Base-by-base conservation (phyloP, 2,888 invertebrate species). In the Orthonevra nobilis region DNA sequence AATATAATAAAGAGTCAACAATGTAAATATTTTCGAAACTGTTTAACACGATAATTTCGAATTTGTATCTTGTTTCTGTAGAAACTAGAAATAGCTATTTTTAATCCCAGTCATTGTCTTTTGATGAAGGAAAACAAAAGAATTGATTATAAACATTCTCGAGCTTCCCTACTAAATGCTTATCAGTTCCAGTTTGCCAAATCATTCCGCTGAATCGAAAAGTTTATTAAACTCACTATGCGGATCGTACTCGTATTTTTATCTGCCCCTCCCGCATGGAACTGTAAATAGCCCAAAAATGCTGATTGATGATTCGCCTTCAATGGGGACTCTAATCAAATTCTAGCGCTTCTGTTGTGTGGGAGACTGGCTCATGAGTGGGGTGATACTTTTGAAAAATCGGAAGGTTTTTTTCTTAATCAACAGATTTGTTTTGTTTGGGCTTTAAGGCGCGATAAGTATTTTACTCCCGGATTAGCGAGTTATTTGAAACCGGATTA, bases 391-490 rank as follows among this genome's bases (percentile, higher is more conserved):
- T 36, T 36, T 36, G 42, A 7, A 6, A 44, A 60, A 69, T 60
- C 61, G 69, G 52, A 70, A 52, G 61, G 40, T 69, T 60, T 70
- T 28, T 3, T 2, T 38, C 26, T 44, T 52, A n/a, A 64, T 70
- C 50, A 61, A 44, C 20, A 2, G 26, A 15, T 42, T 52, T 60
- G 34, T 61, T 44, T 42, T 61, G 20, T 36, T 61, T 61, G 36
- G 12, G 44, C 10, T 12, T 19, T 44, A 6, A 10, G 15, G 9
- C 44, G 46, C 38, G 70, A 70, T 70, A 70, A 70, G 61, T 28
- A 3, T 14, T n/a, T 17, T 30, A 70, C 26, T 42, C 52, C 61
- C 61, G 61, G 70, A 54, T 70, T 26, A 69, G 32, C 0, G 10
- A 20, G 14, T 28, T 30, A 15, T 26, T 54, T 14, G 32, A 30